Conservation (phyloP, 2,113 vertebrate genomes). For the Tyto alba region DNA sequence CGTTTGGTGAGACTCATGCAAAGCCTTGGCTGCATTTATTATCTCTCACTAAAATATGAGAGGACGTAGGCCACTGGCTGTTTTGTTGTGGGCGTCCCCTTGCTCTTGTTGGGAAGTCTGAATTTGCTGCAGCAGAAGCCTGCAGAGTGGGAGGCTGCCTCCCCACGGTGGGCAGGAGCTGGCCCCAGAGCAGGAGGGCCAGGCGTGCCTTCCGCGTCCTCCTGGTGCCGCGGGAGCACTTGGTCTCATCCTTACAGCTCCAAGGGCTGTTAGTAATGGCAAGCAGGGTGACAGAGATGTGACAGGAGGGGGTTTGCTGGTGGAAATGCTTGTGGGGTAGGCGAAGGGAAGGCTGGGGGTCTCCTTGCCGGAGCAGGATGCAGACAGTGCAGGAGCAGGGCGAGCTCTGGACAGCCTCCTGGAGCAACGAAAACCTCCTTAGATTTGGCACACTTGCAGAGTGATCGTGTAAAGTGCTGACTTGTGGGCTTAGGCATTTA, state of each 20-base stretch:
- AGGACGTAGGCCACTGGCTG: too few species aligned
- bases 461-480: accelerated
- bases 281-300: neutral
- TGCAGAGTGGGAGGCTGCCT: neutral
- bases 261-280: neutral
- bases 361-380: neutral
- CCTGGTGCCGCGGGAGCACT: too few species aligned
- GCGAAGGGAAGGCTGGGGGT: neutral
- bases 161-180: neutral
- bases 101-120: neutral
- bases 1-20: neutral
- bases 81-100: neutral
- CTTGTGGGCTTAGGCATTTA: neutral
- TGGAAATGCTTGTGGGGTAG: neutral
- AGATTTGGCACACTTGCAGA: neutral
- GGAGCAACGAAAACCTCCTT: neutral
- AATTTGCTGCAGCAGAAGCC: neutral
- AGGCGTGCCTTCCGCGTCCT: too few species aligned
- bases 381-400: neutral
- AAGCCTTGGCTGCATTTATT: accelerated
- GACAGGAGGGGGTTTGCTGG: neutral
- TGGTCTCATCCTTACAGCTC: neutral
- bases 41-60: neutral
- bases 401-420: neutral
- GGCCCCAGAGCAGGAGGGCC: neutral